Percentiles rank a stretch among this genome's conserved stretches.
Evolutionary conservation across 2,888 invertebrate genomes (phyloP).

Genomic region (Uloborus plumipes): DNA sequence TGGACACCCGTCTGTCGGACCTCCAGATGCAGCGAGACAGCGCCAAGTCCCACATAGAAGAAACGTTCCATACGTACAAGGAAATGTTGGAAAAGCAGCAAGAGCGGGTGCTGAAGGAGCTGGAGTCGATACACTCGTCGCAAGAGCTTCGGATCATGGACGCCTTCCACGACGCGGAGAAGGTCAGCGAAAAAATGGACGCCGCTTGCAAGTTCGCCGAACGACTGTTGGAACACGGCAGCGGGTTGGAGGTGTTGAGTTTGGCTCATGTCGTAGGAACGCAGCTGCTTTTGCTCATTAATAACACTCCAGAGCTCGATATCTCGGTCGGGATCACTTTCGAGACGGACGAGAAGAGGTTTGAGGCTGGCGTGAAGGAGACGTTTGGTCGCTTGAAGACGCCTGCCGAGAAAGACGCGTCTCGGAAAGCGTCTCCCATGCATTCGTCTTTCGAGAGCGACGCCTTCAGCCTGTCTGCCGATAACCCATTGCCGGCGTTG

Average conservation of each 20-base stretch:
- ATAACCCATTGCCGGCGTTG: conserved; percentile 67
- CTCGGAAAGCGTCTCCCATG: conserved; percentile 67
- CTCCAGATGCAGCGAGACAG: conserved; percentile 88
- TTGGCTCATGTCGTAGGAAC: conserved; percentile 83
- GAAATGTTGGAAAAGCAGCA: conserved; percentile 71
- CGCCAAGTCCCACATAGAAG: conserved; percentile 79
- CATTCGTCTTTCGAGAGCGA: conserved; percentile 72
- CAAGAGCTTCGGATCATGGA: conserved; percentile 84
- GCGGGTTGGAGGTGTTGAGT: conserved; percentile 86
- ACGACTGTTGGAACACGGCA: conserved; percentile 85
- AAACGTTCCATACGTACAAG: conserved; percentile 73
- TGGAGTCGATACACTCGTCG: conserved; percentile 65
- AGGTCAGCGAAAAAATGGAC: conserved; percentile 76
- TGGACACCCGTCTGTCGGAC: conserved; percentile 86
- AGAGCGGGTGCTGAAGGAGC: conserved; percentile 68
- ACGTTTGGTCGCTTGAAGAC: conserved; percentile 69
- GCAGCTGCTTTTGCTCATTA: conserved; percentile 84
- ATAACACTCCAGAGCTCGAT: conserved; percentile 85
- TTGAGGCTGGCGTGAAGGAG: conserved; percentile 79
- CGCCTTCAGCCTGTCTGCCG: conserved; percentile 69
- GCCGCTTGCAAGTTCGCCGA: conserved; percentile 88
- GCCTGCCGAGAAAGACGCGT: conserved; percentile 33
- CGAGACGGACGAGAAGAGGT: conserved; percentile 83
- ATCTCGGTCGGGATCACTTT: conserved; percentile 81
- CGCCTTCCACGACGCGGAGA: conserved; percentile 60